Base-by-base conservation (phyloP, 2,113 vertebrate species). In the Fregata magnificens region DNA sequence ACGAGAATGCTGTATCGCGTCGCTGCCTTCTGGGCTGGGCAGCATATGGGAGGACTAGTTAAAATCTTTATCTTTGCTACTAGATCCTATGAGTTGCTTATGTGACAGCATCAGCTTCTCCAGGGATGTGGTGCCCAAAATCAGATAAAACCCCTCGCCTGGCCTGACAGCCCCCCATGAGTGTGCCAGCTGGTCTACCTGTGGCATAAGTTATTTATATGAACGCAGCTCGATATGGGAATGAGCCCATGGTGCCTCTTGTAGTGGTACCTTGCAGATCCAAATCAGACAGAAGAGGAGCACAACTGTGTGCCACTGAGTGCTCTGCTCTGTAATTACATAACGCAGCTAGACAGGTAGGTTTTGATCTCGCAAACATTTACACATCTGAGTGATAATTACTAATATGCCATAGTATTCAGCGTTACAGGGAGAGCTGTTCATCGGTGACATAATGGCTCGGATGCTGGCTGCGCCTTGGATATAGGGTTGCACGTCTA, bases 271-370 rank as follows among this genome's bases (percentile, higher is more conserved):
- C 0, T 32, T 38, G 31, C 67, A 79, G 78, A 10, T 32, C 62
- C 53, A 9, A 2, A 50, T n/a, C 7, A 8, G 53, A 16, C 22
- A 52, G 82, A 45, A 56, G 90, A 65, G 36, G 53, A 92, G 49
- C 53, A 10, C 42, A 11, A 5, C 52, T 17, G 29, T 16, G 58
- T 16, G 69, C 52, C 59, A 66, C 52, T 2, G 42, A 29, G 59
- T 5, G 47, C 52, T 82, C 31, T 11, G 44, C 92, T 90, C 82
- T 80, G 58, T 49, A 29, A 76, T 82, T 49, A 2, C 26, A 5
- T 20, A 18, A 1, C 0, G 0, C 0, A 8, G 56, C 25, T 18
- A 40, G 32, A 18, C 53, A 38, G 62, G 66, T 22, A 47, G 38
- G 58, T 14, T 78, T 82, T 73, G 62, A 29, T 53, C 73, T 70